Base-by-base conservation (phyloP, 2,113 vertebrate species). In the Entomyzon cyanotis region DNA sequence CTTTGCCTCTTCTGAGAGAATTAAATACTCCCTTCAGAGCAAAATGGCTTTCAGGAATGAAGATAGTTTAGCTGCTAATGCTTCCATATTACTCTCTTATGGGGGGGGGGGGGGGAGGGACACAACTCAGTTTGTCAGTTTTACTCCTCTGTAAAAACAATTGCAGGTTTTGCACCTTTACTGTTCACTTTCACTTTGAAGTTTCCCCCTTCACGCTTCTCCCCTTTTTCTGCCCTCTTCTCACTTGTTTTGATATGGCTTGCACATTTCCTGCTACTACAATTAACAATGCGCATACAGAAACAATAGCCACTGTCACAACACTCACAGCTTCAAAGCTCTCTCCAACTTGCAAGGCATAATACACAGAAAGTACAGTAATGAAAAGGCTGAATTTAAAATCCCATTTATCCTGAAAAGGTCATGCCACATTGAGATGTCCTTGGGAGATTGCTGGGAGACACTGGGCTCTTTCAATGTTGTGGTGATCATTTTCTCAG, bases 401-500 rank as follows among this genome's bases (percentile, higher is more conserved):
- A 97, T 94, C 91, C 90, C 89, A 97, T 97, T 98, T 95, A 85
- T 93, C 50, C 74, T 90, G 67, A 93, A 97, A 97, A 97, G 94
- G 97, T 97, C 91, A 84, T 39, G 88, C 70, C 81, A 95, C 84
- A 93, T 63, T 78, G 50, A 95, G 73, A 89, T 67, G 83, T 93
- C 91, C 94, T 93, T 95, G 82, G 74, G 87, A 98, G 94, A 85
- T 58, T 82, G 90, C 85, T 93, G 82, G 77, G 81, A 98, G 87
- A 97, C 89, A 90, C 46, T 53, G 41, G 44, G 58, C 50, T 95
- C 90, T 95, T 94, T 95, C 56, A 93, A 82, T 93, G 82, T 62
- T 88, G 86, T 80, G 33, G 9, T 80, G 82, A 97, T 93, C 71
- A 92, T 84, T 94, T 97, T 95, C 81, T 84, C 83, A 88, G 94